phyloP scores from a whole-genome alignment of 2,113 vertebrate genomes.

The Genyomyrus donnyi region DNA sequence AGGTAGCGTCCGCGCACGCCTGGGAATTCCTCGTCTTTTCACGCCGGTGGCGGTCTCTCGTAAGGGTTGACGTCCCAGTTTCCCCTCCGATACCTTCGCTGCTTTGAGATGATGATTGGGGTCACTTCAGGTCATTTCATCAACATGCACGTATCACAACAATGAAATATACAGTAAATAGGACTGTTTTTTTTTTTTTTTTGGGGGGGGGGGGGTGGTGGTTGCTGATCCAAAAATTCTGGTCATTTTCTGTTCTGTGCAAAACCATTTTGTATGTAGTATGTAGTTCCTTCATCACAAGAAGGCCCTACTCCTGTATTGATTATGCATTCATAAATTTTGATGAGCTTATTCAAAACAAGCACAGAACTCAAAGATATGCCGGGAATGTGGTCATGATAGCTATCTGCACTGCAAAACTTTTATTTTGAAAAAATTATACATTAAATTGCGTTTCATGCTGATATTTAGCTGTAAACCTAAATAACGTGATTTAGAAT shows the following conservation, averaged over 20 bases:
- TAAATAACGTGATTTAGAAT: neutral
- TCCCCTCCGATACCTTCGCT: neutral
- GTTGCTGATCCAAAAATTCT: neutral
- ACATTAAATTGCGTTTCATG: neutral
- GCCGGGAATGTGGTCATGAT: neutral
- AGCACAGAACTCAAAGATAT: neutral
- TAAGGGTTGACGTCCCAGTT: neutral
- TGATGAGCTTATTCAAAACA: neutral
- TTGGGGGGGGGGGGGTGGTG: neutral
- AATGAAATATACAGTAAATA: neutral
- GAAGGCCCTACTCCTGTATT: neutral
- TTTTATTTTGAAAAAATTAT: neutral
- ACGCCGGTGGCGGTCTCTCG: neutral
- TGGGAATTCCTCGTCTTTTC: neutral
- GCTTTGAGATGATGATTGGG: neutral
- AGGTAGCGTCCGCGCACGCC: neutral
- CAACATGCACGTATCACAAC: neutral
- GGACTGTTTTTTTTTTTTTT: neutral
- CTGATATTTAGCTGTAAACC: neutral
- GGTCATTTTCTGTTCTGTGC: neutral
- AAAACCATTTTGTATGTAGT: neutral
- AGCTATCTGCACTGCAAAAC: neutral
- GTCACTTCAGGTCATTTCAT: neutral
- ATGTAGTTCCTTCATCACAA: neutral
- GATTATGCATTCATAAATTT: neutral